Evolutionary conservation across 2,797 vertebrate species (phyloP).

Genomic region (Huso huso): DNA sequence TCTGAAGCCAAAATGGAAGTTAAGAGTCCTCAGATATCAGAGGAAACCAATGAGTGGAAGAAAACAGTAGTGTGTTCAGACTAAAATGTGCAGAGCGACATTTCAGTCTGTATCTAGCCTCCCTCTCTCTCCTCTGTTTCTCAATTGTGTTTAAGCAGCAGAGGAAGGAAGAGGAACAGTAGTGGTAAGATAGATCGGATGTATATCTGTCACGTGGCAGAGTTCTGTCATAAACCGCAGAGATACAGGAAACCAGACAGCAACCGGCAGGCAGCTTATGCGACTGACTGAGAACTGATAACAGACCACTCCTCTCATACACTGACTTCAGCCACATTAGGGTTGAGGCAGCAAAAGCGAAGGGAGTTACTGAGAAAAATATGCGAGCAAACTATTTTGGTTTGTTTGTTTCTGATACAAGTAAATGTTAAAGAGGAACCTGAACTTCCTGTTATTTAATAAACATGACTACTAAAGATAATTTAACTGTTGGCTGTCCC

Average conservation of each 20-base stretch:
- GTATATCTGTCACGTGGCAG: conserved; percentile 29
- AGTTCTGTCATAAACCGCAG: conserved; percentile 33
- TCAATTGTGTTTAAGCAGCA: not conserved
- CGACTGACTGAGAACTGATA: conserved; percentile 13
- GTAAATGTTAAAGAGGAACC: too few relatives aligned
- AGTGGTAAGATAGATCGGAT: conserved; percentile 40
- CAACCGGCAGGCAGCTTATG: not conserved
- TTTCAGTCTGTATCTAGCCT: too few relatives aligned
- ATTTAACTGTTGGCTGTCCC: too few relatives aligned
- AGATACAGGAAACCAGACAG: conserved; percentile 28
- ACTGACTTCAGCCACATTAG: not conserved
- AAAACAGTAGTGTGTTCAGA: too few relatives aligned
- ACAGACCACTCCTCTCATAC: conserved; percentile 13
- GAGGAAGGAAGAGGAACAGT: conserved; percentile 35
- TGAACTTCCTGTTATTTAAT: too few relatives aligned
- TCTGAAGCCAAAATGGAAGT: too few relatives aligned
- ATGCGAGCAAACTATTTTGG: not conserved
- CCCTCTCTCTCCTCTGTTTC: too few relatives aligned
- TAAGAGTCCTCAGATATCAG: too few relatives aligned
- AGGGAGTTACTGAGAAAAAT: not conserved
- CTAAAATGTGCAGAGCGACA: too few relatives aligned
- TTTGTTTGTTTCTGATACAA: too few relatives aligned
- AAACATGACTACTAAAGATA: too few relatives aligned
- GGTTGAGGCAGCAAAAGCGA: not conserved
- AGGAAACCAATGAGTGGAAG: too few relatives aligned